Base-by-base conservation (phyloP, 1,140 invertebrate genomes). In the Drosophila pectinifera region DNA sequence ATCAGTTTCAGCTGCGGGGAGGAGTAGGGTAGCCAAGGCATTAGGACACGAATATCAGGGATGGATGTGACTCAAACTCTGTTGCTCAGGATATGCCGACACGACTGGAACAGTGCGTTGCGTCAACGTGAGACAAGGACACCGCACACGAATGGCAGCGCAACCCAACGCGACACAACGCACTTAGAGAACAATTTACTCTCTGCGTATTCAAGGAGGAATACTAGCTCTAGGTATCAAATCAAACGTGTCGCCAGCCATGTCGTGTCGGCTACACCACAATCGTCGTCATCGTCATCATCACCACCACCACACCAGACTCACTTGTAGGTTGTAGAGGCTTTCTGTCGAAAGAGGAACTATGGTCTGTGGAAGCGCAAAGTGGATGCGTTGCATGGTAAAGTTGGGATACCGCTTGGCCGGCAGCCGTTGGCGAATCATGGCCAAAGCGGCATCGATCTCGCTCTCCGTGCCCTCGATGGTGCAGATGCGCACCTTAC, bases 381-480 rank as follows among this genome's bases (percentile, higher is more conserved):
- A 93, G 73, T 95, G 94, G 45, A 97, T 94, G 91, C 96, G 95
- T 85, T 97, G 95, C 83, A 98, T 94, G 20, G 96, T 96, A 31
- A 98, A 93, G 79, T 95, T 94, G 0, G 97, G 96, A 92, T 95
- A 98, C 62, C 94, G 94, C 78, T 96, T 96, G 58, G 94, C 90
- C 11, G 97, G 97, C 83, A 98, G 97, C 92, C 95, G 96, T 76
- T 96, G 94, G 62, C 96, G 94, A 61, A 98, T 97, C 93, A 97
- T 94, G 59, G 95, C 94, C 80, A 98, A 92, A 20, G 97, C 97
- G 58, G 94, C 94, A 68, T 96, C 95, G 68, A 98, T 96, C 85
- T 96, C 95, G 64, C 93, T 93, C 69, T 95, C 93, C 20, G 94
- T 95, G 65, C 96, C 97, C 94, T 97, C 95, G 81, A 98, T 94